phyloP scores from a whole-genome alignment of 2,888 invertebrate species.

The Choristoneura rosaceana region DNA sequence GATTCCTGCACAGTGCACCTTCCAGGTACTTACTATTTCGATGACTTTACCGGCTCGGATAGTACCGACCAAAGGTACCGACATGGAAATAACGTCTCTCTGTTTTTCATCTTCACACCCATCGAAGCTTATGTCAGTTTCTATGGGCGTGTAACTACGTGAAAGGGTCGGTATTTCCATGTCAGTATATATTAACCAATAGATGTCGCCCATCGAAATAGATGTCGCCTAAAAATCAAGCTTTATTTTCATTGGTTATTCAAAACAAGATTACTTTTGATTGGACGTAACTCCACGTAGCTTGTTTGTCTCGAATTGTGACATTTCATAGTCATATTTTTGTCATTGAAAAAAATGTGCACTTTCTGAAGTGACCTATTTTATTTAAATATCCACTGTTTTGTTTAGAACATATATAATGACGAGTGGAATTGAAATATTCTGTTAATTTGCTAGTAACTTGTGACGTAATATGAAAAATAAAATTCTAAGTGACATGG shows the following conservation, averaged over 20 bases:
- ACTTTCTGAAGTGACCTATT: background rate
- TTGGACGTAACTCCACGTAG: background rate
- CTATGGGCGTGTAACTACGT: no score
- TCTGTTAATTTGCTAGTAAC: background rate
- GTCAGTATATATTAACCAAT: background rate
- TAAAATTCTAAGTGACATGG: slow-evolving; percentile 1
- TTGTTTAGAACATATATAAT: background rate
- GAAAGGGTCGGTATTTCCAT: no score
- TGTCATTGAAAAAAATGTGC: background rate
- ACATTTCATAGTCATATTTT: slow-evolving; percentile 28
- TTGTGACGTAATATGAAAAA: slow-evolving; percentile 5
- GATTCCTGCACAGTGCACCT: no score
- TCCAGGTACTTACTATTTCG: no score
- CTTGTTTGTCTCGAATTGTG: slow-evolving; percentile 8
- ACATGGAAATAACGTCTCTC: no score
- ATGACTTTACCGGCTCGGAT: no score
- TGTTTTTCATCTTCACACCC: no score
- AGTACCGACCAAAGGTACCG: no score
- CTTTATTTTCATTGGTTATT: background rate
- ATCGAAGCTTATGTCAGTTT: no score
- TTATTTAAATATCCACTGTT: background rate
- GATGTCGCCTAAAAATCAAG: slow-evolving; percentile 2
- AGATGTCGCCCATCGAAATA: slow-evolving; percentile 25
- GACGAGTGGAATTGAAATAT: background rate
- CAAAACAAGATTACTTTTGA: background rate